Evolutionary conservation across 2,888 invertebrate genomes (phyloP).

Genomic region (Trichopoda pennipes): DNA sequence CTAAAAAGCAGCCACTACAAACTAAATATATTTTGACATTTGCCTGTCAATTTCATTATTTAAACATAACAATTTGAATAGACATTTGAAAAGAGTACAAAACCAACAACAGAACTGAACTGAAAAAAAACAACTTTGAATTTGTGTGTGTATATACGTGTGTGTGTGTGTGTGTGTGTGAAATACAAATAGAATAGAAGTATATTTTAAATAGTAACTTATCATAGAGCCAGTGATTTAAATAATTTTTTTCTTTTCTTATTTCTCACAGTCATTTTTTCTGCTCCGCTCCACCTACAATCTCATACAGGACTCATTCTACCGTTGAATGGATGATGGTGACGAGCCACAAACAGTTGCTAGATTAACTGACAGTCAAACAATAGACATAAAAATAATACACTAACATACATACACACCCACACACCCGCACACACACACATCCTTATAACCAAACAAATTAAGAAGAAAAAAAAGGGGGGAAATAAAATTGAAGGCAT

Average conservation of each 20-base stretch:
- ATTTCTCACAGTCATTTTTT: slow-evolving; percentile 21
- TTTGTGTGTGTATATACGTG: slow-evolving; percentile 42
- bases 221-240: slow-evolving; percentile 62
- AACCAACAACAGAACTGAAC: slow-evolving; percentile 22
- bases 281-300: slow-evolving; percentile 58
- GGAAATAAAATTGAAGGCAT: slow-evolving; percentile 38
- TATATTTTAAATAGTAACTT: slow-evolving; percentile 65
- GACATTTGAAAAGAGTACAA: slow-evolving; percentile 46
- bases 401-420: slow-evolving; percentile 2
- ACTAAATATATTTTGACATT: slow-evolving; percentile 68
- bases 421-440: not conserved
- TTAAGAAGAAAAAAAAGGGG: not conserved
- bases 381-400: slow-evolving; percentile 51
- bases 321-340: slow-evolving; percentile 61
- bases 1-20: slow-evolving; percentile 48
- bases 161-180: slow-evolving; percentile 13
- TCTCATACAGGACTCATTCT: slow-evolving; percentile 47
- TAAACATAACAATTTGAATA: slow-evolving; percentile 68
- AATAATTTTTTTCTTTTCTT: slow-evolving; percentile 30
- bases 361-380: slow-evolving; percentile 68
- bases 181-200: slow-evolving; percentile 39
- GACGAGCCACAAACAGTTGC: slow-evolving; percentile 68
- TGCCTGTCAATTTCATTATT: slow-evolving; percentile 69
- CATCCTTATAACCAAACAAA: not conserved
- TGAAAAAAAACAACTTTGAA: slow-evolving; percentile 16